These are phyloP conservation scores for Platysteira castanea DNA, from an alignment of 2,113 vertebrate genomes.

Conservation along the genomic window DNA sequence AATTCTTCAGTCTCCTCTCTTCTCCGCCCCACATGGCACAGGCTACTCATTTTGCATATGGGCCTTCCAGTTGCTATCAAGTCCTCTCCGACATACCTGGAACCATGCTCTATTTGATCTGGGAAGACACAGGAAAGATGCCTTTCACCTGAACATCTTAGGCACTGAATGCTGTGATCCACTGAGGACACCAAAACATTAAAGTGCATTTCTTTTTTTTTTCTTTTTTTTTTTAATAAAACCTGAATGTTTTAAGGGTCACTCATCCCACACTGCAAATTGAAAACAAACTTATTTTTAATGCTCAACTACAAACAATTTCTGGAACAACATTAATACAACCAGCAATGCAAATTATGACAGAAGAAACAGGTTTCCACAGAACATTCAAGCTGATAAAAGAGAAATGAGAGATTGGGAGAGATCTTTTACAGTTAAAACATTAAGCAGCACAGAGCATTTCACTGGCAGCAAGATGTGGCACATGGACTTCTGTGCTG, in stretches of 20 bases:
- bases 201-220: neutral
- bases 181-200: neutral
- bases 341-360: neutral
- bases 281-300: neutral
- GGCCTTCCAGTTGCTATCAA: neutral
- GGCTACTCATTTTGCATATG: neutral
- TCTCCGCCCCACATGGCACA: neutral
- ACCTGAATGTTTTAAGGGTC: neutral
- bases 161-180: slow-evolving; percentile 24
- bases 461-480: neutral
- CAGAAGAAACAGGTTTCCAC: neutral
- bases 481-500: rapidly evolving
- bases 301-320: neutral
- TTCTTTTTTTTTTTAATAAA: neutral
- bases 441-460: neutral
- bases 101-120: neutral
- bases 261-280: neutral
- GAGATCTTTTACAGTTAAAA: neutral
- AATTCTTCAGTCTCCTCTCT: neutral
- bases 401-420: neutral
- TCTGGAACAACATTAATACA: neutral
- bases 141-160: neutral
- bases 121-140: neutral
- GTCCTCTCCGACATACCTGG: neutral
- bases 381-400: neutral